A percentile compares a stretch with the other conserved stretches of the same genome.
phyloP scores from a whole-genome alignment of 2,113 vertebrate species.

The Xyrauchen texanus region DNA sequence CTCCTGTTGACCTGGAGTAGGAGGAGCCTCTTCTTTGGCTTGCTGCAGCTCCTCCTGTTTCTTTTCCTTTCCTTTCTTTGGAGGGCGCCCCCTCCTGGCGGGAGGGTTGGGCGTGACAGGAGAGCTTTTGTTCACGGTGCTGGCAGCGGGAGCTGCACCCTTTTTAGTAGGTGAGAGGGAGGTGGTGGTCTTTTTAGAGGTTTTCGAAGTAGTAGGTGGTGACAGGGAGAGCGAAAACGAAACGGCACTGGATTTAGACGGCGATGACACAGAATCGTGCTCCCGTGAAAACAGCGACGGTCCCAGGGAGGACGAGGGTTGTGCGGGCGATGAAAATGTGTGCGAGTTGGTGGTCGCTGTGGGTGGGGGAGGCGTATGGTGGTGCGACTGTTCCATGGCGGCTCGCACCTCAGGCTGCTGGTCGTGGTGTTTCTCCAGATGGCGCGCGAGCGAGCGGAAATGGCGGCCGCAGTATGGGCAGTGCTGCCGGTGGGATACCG shows the following conservation, averaged over 20 bases:
- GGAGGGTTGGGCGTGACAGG: slow-evolving; percentile 54
- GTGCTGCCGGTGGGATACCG: slow-evolving; percentile 69
- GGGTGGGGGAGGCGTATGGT: slow-evolving; percentile 43
- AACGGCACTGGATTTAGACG: slow-evolving; percentile 57
- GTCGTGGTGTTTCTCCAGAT: slow-evolving; percentile 77
- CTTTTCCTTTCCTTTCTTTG: slow-evolving; percentile 68
- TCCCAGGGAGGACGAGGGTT: slow-evolving; percentile 63
- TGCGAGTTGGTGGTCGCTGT: not conserved
- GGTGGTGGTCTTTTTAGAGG: slow-evolving; percentile 56
- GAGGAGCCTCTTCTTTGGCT: slow-evolving; percentile 67
- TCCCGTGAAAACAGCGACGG: slow-evolving; percentile 71
- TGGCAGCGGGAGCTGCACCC: slow-evolving; percentile 32
- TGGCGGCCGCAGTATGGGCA: slow-evolving; percentile 75
- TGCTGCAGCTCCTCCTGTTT: slow-evolving; percentile 59
- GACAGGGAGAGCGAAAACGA: slow-evolving; percentile 75
- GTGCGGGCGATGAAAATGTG: slow-evolving; percentile 53
- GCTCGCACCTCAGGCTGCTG: slow-evolving; percentile 73
- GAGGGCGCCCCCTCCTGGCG: slow-evolving; percentile 65
- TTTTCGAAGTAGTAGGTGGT: slow-evolving; percentile 44
- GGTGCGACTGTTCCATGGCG: slow-evolving; percentile 75
- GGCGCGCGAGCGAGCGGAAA: slow-evolving; percentile 75
- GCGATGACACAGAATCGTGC: slow-evolving; percentile 59
- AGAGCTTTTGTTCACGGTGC: slow-evolving; percentile 24
- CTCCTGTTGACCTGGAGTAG: slow-evolving; percentile 69
- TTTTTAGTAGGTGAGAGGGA: slow-evolving; percentile 32